These are phyloP conservation scores for Radopholus similis DNA, from an alignment of 1,140 invertebrate genomes.

Conservation along the genomic window DNA sequence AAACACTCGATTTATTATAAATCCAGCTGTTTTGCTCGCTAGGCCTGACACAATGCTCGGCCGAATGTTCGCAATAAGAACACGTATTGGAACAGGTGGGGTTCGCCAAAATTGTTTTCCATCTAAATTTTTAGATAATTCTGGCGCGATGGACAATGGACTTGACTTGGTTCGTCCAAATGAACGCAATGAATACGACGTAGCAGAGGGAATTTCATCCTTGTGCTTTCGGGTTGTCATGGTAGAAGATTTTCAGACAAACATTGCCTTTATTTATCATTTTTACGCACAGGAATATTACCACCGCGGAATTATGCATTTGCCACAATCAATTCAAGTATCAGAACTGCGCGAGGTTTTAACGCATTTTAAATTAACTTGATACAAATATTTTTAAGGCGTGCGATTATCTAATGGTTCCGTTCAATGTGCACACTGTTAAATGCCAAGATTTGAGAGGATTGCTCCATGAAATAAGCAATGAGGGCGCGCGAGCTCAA, in stretches of 20 bases:
- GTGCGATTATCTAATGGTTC: constrained; percentile 95
- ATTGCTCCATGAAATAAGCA: constrained; percentile 92
- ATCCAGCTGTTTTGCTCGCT: constrained; percentile 46
- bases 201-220: constrained; percentile 94
- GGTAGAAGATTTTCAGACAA: constrained; percentile 54
- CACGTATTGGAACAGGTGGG: constrained; percentile 7
- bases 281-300: constrained; percentile 75
- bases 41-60: constrained; percentile 60
- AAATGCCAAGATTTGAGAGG: constrained; percentile 90
- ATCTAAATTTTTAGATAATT: neutral
- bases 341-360: constrained; percentile 80
- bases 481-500: constrained; percentile 92
- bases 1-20: constrained; percentile 56
- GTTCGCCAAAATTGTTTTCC: neutral
- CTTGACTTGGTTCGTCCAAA: constrained; percentile 68
- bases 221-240: constrained; percentile 89
- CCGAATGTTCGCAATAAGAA: constrained; percentile 50
- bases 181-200: constrained; percentile 90
- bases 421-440: constrained; percentile 90
- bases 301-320: constrained; percentile 79
- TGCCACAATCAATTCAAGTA: constrained; percentile 77
- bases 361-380: neutral
- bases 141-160: neutral
- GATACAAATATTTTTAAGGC: constrained; percentile 63
- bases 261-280: neutral